Evolutionary conservation across 1,140 invertebrate genomes (phyloP), one percentile per base, ranked within the genome.

Genomic region (Nasonia vitripennis): DNA sequence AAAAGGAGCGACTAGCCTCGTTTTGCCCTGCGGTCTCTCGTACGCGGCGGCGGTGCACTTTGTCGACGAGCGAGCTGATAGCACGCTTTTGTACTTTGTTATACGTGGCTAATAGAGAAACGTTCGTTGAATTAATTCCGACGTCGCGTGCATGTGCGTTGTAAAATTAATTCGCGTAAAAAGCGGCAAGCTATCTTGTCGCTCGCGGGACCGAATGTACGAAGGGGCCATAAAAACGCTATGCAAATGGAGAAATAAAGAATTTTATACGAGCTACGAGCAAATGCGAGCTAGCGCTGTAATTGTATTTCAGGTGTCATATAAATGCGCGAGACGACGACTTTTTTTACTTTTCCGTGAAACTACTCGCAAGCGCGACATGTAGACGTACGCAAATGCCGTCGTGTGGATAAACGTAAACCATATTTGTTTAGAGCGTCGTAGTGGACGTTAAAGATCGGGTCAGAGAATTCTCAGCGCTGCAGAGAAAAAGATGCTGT

Each of bases 271-370:
- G 67, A 37, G 34, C 34, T 37, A 3, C 34, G 34, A 37, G 34
- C 67, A 7, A 23, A 23, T 27, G 67, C n/a, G 45, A 48, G 67
- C 41, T 45, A 7, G 41, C 23, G 37, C 14, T 41, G 5, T 81
- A 81, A 51, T 81, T 73, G 51, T 51, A 51, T 81, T 81, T 81
- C 71, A 81, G 41, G 41, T 73, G 79, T 51, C 67, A 81, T 71
- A 55, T 55, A 55, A 71, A 81, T 81, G 48, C 3, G 17, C 48
- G 23, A 45, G 17, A 34, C 23, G 0, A 2, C 5, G 6, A 20
- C 20, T n/a, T n/a, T 31, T 31, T 31, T n/a, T 80, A 4, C 68
- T 37, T 79, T 67, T 27, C 10, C 79, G 23, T 51, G 31, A 51
- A 81, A 20, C 45, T 51, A 41, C 27, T 27, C 27, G 27, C 27